Base-by-base conservation (phyloP, 2,888 invertebrate genomes). In the Eristalinus sepulchralis region DNA sequence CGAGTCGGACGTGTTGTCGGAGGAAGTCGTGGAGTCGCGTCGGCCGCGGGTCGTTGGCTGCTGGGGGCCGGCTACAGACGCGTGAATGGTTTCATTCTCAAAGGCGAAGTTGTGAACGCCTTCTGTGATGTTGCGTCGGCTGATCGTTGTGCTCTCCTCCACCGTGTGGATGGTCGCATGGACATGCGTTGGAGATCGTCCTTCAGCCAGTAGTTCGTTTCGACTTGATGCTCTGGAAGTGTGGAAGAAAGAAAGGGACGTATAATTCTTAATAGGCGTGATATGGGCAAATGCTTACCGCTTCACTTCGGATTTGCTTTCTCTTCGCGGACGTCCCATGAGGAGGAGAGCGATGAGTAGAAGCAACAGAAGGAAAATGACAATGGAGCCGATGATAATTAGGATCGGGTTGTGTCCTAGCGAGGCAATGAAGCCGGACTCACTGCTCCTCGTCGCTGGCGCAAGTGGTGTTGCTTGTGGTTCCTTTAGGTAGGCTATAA, bases 391-490 rank as follows among this genome's bases (percentile, higher is more conserved):
- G 2, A 93, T 90, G 0, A 91, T 89, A 9, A 93, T 90, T 59
- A 93, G 83, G 0, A 91, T 88, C 11, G 93, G 91, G 88, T 91
- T 92, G 55, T 92, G 89, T 62, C 90, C 91, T 24, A 93, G 89
- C 1, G 92, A 91, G 63, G 91, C 90, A 11, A 91, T 89, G 57
- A 92, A 90, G 0, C 91, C 90, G 1, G 90, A 89, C 0, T 90
- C 89, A 0, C 91, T 89, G 77, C 90, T 91, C 20, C 91, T 90
- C 0, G 91, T 91, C 5, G 92, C 92, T 0, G 93, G 93, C 0
- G 92, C 92, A 76, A 93, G 86, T 0, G 93, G 92, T 5, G 93
- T 93, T 2, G 93, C 93, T 17, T 91, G 92, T 0, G 93, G 93
- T 34, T 93, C 93, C 22, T 91, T 90, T 0, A 93, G 88, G 53